Base-by-base conservation (phyloP, 2,797 vertebrate genomes). In the Notolepis coatsorum region DNA sequence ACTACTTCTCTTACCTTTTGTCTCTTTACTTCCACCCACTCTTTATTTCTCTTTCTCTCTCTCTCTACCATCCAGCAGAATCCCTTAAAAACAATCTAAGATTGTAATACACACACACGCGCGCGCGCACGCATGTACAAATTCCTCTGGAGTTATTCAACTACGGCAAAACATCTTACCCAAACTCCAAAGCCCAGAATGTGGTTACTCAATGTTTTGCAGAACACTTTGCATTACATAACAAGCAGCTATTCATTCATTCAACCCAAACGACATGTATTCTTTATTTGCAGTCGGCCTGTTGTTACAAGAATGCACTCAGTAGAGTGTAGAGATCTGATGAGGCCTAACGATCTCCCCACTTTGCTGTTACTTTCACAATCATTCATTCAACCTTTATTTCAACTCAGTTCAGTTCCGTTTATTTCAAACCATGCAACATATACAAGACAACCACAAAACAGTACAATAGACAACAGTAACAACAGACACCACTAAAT, bases 131-230 rank as follows among this genome's bases (percentile, higher is more conserved):
- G 10, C 47, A 51, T 31, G 23, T 4, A 33, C 4, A 84, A 75
- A 82, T 62, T 78, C 79, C 75, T 68, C 54, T 4, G 0, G 17
- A 71, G 60, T 75, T 24, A 8, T 3, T 42, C 51, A 59, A 47
- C 71, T 73, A 45, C 21, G 60, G 77, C 48, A 20, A 47, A 75
- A 37, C 37, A 65, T 77, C 65, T 68, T 13, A 21, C 42, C 42
- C 25, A 9, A 8, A 45, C 50, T 60, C 66, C 13, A 18, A 35
- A 7, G n/a, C 59, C 41, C 18, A 24, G 62, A 42, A 21, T 58
- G 70, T 68, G 52, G 59, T 77, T 77, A 61, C 66, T 82, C 75
- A 71, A 35, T 68, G 68, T 65, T 78, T 69, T 67, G 62, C 71
- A 68, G 71, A 66, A 63, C 63, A 59, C 41, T 10, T 50, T 0